These are phyloP conservation scores for Laterallus jamaicensis DNA, from an alignment of 2,113 vertebrate species.

Conservation along the genomic window DNA sequence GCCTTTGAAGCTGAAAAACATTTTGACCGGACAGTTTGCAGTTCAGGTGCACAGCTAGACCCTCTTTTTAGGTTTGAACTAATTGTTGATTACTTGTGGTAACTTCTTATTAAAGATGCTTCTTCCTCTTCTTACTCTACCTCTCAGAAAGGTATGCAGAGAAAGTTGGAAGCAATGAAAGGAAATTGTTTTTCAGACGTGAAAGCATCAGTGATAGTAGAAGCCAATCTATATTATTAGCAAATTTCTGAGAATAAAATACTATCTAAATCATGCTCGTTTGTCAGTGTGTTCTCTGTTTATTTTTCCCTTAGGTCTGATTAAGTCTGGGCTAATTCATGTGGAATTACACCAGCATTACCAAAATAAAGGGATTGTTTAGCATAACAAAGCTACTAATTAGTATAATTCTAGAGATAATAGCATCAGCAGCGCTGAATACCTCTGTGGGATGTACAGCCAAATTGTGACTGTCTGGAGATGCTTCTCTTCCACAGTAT, in stretches of 20 bases:
- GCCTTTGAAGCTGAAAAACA: background rate
- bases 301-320: background rate
- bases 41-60: background rate
- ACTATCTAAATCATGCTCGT: background rate
- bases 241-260: background rate
- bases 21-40: background rate
- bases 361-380: slow-evolving; percentile 17
- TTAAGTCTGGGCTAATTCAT: slow-evolving; percentile 18
- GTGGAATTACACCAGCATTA: background rate
- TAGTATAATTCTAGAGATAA: background rate
- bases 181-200: background rate
- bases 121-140: background rate
- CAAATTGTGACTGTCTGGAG: background rate
- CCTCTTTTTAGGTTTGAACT: background rate
- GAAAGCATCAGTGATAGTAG: background rate
- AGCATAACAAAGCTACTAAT: slow-evolving; percentile 8
- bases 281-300: background rate
- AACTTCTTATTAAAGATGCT: background rate
- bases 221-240: background rate
- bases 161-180: background rate
- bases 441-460: background rate
- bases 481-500: background rate
- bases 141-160: background rate
- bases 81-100: background rate
- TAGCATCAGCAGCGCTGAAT: background rate